phyloP scores from a whole-genome alignment of 2,888 invertebrate genomes.

The Alloscopus bannaensis region DNA sequence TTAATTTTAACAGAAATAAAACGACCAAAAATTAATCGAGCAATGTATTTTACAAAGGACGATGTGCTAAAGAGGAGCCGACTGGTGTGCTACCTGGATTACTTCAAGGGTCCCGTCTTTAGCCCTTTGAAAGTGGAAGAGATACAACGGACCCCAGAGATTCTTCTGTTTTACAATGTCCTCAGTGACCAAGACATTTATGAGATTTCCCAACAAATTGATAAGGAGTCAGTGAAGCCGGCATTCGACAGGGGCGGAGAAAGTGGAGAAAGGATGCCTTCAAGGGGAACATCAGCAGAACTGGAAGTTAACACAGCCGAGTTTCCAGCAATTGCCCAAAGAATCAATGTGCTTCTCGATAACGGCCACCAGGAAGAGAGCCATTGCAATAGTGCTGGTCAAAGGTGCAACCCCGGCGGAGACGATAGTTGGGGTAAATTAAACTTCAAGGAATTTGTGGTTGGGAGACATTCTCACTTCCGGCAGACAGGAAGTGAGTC shows the following conservation, averaged over 20 bases:
- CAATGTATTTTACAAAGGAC: no score
- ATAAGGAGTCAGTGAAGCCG: background rate
- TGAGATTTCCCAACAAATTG: background rate
- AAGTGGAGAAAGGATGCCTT: background rate
- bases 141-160: background rate
- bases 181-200: slow-evolving; percentile 2
- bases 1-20: background rate
- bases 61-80: background rate
- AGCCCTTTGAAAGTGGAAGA: slow-evolving; percentile 28
- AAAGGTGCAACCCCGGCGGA: background rate
- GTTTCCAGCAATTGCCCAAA: background rate
- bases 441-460: slow-evolving; percentile 1
- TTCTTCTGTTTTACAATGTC: slow-evolving; percentile 27
- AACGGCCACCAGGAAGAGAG: background rate
- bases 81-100: slow-evolving; percentile 18
- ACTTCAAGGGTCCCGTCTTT: background rate
- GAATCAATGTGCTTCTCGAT: slow-evolving; percentile 3
- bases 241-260: slow-evolving; percentile 6
- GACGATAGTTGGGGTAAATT: background rate
- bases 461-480: background rate
- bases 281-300: background rate
- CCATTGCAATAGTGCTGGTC: background rate
- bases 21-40: no score
- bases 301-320: background rate
- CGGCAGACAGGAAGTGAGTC: background rate